These are phyloP conservation scores for Halcyon senegalensis DNA, from an alignment of 2,113 vertebrate species.

Conservation along the genomic window DNA sequence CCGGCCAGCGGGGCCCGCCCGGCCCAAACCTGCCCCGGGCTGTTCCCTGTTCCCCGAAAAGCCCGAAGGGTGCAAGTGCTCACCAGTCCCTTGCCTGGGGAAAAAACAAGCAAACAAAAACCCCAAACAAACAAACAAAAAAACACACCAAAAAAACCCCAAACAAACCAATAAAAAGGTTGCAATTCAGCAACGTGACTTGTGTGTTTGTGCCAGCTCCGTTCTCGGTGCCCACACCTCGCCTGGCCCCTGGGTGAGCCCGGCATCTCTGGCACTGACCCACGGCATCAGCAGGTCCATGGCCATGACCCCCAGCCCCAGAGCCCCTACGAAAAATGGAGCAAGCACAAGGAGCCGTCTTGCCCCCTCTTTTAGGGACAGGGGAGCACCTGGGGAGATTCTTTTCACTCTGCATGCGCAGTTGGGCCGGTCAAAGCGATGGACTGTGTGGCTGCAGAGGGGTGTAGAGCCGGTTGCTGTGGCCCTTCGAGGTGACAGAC, in stretches of 20 bases:
- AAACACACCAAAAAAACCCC: too few relatives aligned
- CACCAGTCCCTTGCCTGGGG: not conserved
- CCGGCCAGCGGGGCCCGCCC: too few relatives aligned
- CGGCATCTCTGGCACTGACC: not conserved
- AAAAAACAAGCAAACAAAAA: too few relatives aligned
- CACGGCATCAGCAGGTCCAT: not conserved
- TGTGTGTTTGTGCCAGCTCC: not conserved
- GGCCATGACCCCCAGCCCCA: too few relatives aligned
- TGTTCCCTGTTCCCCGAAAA: not conserved
- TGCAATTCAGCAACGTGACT: not conserved
- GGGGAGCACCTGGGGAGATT: too few relatives aligned
- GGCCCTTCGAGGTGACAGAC: not conserved
- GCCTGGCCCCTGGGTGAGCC: not conserved
- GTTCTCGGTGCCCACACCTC: not conserved
- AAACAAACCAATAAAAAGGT: not conserved
- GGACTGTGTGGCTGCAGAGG: rapidly evolving
- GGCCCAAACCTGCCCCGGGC: not conserved
- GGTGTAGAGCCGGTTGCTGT: rapidly evolving
- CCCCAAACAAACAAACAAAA: too few relatives aligned
- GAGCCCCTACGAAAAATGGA: rapidly evolving
- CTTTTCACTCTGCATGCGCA: not conserved
- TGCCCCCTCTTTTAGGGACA: not conserved
- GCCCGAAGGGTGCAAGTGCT: not conserved
- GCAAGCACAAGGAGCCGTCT: not conserved
- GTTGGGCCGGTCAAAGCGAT: not conserved